Conservation (phyloP, 2,113 vertebrate genomes). For the Platichthys flesus region DNA sequence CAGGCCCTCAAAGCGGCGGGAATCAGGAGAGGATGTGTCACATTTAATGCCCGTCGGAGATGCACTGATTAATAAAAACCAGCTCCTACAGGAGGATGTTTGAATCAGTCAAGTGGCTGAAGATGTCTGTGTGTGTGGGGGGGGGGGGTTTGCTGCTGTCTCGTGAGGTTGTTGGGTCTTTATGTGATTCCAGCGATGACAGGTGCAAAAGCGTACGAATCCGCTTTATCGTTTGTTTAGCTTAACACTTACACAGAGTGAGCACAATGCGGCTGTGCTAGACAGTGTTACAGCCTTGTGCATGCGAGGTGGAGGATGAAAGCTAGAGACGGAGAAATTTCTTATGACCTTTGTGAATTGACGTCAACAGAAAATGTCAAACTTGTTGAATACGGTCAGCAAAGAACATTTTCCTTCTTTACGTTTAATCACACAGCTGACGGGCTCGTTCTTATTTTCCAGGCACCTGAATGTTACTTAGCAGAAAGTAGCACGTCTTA, state of each 20-base stretch:
- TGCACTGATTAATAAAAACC: slow-evolving; percentile 32
- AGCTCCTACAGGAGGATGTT: not conserved
- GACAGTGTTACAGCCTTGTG: not conserved
- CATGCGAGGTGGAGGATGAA: too few species aligned
- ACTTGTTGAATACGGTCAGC: too few species aligned
- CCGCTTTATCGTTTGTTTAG: not conserved
- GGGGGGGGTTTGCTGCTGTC: not conserved
- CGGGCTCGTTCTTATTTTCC: too few species aligned
- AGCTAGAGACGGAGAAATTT: too few species aligned
- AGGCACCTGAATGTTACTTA: too few species aligned
- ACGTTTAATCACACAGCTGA: too few species aligned
- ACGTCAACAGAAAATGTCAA: too few species aligned
- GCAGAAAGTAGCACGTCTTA: too few species aligned
- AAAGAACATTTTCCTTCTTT: too few species aligned
- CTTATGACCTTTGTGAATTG: too few species aligned
- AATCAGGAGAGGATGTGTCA: slow-evolving; percentile 23
- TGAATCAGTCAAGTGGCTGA: slow-evolving; percentile 18
- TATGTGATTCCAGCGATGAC: not conserved
- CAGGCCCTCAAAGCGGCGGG: slow-evolving; percentile 18
- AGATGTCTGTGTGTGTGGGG: slow-evolving; percentile 8
- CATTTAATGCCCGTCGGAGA: slow-evolving; percentile 8
- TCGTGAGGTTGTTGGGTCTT: not conserved
- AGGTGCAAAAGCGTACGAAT: not conserved
- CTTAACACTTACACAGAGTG: not conserved
- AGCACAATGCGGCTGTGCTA: not conserved